Evolutionary conservation across 2,113 vertebrate species (phyloP), one percentile per base, ranked within the genome.

Genomic region (Numida meleagris): DNA sequence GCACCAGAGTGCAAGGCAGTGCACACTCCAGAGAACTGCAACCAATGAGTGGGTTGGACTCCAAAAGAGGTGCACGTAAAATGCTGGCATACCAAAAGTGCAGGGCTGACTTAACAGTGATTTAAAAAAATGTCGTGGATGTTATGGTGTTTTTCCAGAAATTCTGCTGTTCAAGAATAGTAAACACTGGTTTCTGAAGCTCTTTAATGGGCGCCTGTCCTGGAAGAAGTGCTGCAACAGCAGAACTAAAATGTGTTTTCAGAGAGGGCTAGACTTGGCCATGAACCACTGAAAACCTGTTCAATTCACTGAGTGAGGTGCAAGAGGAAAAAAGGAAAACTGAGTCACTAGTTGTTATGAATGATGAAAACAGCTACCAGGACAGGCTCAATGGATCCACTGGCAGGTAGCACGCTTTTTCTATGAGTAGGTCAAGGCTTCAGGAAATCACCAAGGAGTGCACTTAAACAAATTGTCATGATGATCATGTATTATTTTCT

Each of bases 141-240:
- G 55, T 74, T 82, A 46, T 1, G 55, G 73, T 50, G 74, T 88
- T 96, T 93, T 86, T 78, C 79, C 82, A 95, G 88, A 88, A 94
- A 62, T 89, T 93, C 76, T 88, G 86, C 46, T 43, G 83, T 68
- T 67, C 0, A 0, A 86, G 82, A 67, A 71, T 70, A 86, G 86
- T 86, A 90, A 94, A 90, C 66, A 77, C 18, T 74, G 88, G 42
- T 88, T 94, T 93, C 77, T 74, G 78, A 80, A 95, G 94, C 76
- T 90, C 42, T 93, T 29, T 71, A 33, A 57, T 88, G 92, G 96
- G 85, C 90, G 88, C 90, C 94, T 96, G 86, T 95, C 86, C 92
- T 33, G 4, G 82, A 59, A 94, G 92, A 94, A 88, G 43, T 94
- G 94, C 94, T 88, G 48, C 68, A 81, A 75, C 92, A 86, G 94